Evolutionary conservation across 2,888 invertebrate genomes (phyloP).

Genomic region (Listrodromus nycthemerus): DNA sequence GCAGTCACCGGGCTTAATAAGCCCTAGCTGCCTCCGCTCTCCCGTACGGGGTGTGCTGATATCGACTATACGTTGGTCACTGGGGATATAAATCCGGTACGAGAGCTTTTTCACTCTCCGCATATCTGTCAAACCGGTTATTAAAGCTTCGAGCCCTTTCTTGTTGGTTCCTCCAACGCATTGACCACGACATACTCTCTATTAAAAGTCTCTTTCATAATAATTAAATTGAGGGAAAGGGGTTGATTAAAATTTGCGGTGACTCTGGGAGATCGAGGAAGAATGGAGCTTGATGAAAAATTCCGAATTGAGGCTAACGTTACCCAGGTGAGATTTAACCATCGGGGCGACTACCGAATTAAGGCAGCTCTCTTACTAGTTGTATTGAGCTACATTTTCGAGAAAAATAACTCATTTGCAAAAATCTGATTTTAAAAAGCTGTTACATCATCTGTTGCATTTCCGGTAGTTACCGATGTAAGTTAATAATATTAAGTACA

Average conservation of each 20-base stretch:
- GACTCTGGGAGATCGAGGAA: conserved; percentile 16
- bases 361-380: too few relatives aligned
- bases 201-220: conserved; percentile 21
- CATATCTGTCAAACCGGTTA: conserved; percentile 33
- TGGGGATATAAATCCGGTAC: conserved; percentile 44
- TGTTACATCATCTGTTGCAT: too few relatives aligned
- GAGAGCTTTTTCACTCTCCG: conserved; percentile 45
- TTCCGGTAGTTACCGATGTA: too few relatives aligned
- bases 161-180: background rate
- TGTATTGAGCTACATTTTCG: too few relatives aligned
- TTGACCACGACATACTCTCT: background rate
- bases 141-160: conserved; percentile 27
- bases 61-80: conserved; percentile 35
- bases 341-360: too few relatives aligned
- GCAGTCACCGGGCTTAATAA: conserved; percentile 51
- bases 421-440: too few relatives aligned
- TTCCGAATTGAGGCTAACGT: conserved; percentile 32
- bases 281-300: conserved; percentile 51
- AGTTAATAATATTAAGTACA: too few relatives aligned
- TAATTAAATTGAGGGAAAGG: conserved; percentile 27
- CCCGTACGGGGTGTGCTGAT: conserved; percentile 41
- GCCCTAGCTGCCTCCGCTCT: conserved; percentile 50
- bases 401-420: too few relatives aligned
- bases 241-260: conserved; percentile 54
- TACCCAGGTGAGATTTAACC: background rate